Evolutionary conservation across 2,888 invertebrate genomes (phyloP), one percentile per base, ranked within the genome.

Genomic region (Drosophila gaucha): DNA sequence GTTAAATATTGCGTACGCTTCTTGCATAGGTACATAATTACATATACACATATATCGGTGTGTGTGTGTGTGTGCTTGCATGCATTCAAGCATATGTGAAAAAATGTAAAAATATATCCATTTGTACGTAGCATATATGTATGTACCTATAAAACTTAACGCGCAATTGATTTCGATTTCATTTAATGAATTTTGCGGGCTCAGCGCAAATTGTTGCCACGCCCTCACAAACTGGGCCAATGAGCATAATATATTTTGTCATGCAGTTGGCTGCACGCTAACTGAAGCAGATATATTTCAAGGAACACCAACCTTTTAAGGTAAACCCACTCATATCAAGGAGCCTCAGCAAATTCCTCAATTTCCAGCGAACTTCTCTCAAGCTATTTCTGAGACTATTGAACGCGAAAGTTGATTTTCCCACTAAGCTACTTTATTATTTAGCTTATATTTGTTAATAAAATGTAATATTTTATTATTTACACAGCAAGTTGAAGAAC

Each of bases 141-240:
- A n/a, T n/a, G n/a, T n/a, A 55, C 39, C 33, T 50, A 68, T 63
- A 71, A 75, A 78, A 75, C 62, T 67, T 54, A 60, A 67, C 79
- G 63, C 80, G 56, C 78, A 78, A 78, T 78, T 78, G 78, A 83
- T 80, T 78, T 78, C 65, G 62, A 83, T 79, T 79, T 76, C 60
- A 30, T 83, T 84, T 83, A 78, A 78, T 76, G 84, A 80, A 73
- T 83, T 79, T 73, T 73, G 62, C 56, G 64, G 69, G 66, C 46
- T 62, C 55, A 58, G 50, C 67, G 47, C 41, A 64, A 68, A 56
- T 74, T 74, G 38, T 24, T 73, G 66, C 51, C 64, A 52, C 64
- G 41, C 56, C 70, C 47, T 26, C 33, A 26, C 30, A 28, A 50
- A 36, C 49, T 54, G 50, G 36, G 33, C 9, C 55, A 38, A 33